Evolutionary conservation across 2,113 vertebrate genomes (phyloP).

Genomic region (Tinamus guttatus): DNA sequence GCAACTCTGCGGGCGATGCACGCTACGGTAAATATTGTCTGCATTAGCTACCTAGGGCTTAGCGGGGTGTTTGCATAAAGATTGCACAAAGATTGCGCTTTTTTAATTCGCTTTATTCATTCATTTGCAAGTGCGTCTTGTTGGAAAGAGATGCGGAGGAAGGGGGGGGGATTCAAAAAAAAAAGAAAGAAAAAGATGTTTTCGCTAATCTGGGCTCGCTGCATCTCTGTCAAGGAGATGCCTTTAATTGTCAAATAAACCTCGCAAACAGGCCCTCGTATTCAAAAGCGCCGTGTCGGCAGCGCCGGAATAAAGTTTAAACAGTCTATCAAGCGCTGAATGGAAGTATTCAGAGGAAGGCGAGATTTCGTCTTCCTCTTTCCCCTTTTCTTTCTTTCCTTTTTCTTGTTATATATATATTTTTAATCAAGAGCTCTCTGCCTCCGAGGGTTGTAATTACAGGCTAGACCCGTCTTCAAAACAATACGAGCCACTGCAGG

Average conservation of each 20-base stretch:
- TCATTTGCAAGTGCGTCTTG: background rate
- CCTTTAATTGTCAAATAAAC: background rate
- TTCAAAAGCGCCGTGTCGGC: background rate
- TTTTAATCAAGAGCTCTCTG: background rate
- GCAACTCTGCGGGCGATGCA: background rate
- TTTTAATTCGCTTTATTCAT: background rate
- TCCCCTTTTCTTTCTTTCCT: background rate
- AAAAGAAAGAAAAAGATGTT: background rate
- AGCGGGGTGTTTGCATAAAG: background rate
- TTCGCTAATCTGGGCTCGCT: background rate
- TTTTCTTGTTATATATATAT: background rate
- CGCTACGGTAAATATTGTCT: background rate
- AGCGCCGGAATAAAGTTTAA: background rate
- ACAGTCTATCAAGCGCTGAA: background rate
- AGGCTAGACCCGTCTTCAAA: constrained; percentile 1
- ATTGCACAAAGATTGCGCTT: too few species aligned
- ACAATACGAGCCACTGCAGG: background rate
- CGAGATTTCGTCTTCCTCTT: background rate
- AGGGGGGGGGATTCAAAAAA: background rate
- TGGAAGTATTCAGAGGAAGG: background rate
- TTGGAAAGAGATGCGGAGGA: background rate
- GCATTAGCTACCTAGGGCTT: background rate
- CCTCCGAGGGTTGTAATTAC: background rate
- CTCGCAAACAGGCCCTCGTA: background rate
- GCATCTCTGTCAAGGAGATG: background rate